These are phyloP conservation scores for Horisme vitalbata DNA, from an alignment of 2,888 invertebrate species.

Conservation along the genomic window DNA sequence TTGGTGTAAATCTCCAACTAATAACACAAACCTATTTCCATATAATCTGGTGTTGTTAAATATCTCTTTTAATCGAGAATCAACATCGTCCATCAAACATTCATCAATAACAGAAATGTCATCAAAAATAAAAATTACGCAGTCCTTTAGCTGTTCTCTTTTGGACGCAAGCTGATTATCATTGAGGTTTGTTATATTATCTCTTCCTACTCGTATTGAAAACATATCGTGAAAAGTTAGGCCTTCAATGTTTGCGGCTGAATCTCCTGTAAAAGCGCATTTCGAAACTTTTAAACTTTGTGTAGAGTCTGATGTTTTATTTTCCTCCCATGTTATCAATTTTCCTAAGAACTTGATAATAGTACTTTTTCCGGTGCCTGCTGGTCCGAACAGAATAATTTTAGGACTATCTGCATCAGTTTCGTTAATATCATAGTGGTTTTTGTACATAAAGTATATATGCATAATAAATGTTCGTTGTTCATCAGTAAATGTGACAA, in stretches of 20 bases:
- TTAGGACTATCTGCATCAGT: background rate
- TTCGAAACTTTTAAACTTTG: background rate
- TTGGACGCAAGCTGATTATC: background rate
- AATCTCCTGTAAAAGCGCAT: background rate
- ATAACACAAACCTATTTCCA: slow-evolving; percentile 9
- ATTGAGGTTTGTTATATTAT: background rate
- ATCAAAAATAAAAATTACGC: background rate
- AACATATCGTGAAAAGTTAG: background rate
- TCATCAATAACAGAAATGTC: background rate
- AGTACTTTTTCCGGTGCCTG: background rate
- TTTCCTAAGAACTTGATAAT: background rate
- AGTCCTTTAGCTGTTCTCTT: background rate
- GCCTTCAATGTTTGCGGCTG: background rate
- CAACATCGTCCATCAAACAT: background rate
- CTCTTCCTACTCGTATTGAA: background rate
- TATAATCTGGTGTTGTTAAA: background rate
- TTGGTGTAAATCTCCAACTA: slow-evolving; percentile 9
- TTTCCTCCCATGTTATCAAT: slow-evolving; percentile 15
- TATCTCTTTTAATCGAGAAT: background rate
- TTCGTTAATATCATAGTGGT: background rate
- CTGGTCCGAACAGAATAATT: background rate
- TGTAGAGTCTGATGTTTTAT: slow-evolving; percentile 7
- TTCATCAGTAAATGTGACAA: no score
- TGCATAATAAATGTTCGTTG: background rate
- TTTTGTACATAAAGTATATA: background rate